These are phyloP conservation scores for Trichonephila inaurata DNA, from an alignment of 1,140 invertebrate species.

Conservation along the genomic window DNA sequence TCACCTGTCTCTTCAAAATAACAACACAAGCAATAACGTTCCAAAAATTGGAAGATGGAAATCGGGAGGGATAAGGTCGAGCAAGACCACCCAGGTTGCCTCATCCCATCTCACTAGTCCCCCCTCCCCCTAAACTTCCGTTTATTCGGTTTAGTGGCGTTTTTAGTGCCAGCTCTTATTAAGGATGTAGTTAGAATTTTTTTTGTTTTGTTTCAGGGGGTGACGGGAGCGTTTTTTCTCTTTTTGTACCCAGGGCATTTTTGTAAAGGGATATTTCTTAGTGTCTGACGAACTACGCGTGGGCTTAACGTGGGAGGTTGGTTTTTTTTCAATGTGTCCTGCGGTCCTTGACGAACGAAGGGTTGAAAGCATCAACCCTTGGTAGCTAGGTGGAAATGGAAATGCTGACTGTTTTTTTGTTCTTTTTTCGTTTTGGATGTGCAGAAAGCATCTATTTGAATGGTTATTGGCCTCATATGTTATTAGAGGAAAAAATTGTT, in stretches of 20 bases:
- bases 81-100: slow-evolving; percentile 61
- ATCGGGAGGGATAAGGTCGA: slow-evolving; percentile 18
- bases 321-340: neutral
- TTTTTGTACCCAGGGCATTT: neutral
- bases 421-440: neutral
- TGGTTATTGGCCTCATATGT: neutral
- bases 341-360: slow-evolving; percentile 1
- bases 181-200: slow-evolving; percentile 48
- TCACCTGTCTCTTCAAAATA: slow-evolving; percentile 63
- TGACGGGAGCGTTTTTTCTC: slow-evolving; percentile 15
- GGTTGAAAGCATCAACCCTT: slow-evolving; percentile 7
- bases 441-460: neutral
- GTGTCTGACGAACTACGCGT: slow-evolving; percentile 9
- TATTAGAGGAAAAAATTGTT: neutral
- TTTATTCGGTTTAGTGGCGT: slow-evolving; percentile 69
- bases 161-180: slow-evolving; percentile 67
- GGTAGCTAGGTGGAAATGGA: slow-evolving; percentile 7
- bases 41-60: slow-evolving; percentile 41
- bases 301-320: slow-evolving; percentile 51
- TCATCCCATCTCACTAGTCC: neutral
- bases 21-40: slow-evolving; percentile 55
- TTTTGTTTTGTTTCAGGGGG: neutral
- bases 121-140: slow-evolving; percentile 55
- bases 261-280: slow-evolving; percentile 44
- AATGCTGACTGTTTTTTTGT: neutral